Evolutionary conservation across 2,888 invertebrate species (phyloP).

Genomic region (Lapara coniferarum): DNA sequence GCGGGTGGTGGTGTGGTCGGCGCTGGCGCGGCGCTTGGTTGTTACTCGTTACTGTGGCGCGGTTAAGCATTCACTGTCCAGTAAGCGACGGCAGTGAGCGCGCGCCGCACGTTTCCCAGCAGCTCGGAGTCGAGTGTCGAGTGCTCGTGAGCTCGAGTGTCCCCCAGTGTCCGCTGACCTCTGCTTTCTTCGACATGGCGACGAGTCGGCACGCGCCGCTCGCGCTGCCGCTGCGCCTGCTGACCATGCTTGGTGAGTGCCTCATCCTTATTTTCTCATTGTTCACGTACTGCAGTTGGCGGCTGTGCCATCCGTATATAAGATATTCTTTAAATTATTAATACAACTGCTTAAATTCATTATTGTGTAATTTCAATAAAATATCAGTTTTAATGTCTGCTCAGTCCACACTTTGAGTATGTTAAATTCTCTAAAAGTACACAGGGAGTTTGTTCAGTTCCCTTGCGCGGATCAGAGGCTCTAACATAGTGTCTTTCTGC

Average conservation of each 20-base stretch:
- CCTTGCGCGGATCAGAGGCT: no score
- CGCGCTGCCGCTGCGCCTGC: slow-evolving; percentile 13
- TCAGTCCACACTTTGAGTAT: no score
- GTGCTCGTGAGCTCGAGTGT: slow-evolving; percentile 13
- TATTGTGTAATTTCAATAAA: no score
- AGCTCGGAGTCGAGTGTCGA: slow-evolving; percentile 26
- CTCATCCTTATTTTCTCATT: not conserved
- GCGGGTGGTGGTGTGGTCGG: not conserved
- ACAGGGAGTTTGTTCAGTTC: no score
- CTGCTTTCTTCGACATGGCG: slow-evolving; percentile 1
- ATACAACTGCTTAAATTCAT: no score
- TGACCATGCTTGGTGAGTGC: not conserved
- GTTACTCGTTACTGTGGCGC: not conserved
- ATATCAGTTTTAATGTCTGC: no score
- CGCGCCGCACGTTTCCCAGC: slow-evolving; percentile 17
- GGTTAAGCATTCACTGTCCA: not conserved
- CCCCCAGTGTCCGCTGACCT: not conserved
- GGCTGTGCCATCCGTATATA: not conserved
- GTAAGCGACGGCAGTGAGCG: slow-evolving; percentile 12
- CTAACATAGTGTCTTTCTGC: no score
- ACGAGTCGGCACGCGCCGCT: slow-evolving; percentile 4
- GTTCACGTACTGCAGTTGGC: not conserved
- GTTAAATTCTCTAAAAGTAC: no score
- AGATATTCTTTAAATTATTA: no score
- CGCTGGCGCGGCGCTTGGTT: not conserved